A percentile compares a stretch with the other conserved stretches of the same genome.
Conservation (phyloP, 1,140 invertebrate genomes). For the Drosophila saltans region DNA sequence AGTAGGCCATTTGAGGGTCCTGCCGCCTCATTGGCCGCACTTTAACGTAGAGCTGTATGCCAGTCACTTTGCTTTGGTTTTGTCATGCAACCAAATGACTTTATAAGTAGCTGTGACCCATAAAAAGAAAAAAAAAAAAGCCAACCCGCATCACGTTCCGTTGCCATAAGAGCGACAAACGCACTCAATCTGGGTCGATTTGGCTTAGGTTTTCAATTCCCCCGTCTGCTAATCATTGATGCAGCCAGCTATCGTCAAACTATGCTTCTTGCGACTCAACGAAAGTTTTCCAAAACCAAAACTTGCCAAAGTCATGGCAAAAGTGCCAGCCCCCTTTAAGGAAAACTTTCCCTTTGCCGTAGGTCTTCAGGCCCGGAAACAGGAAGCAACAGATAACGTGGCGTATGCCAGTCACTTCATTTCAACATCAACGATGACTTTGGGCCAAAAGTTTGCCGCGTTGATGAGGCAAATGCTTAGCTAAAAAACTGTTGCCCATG, state of each 20-base stretch:
- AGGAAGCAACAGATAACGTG: constrained; percentile 59
- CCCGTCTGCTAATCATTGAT: constrained; percentile 67
- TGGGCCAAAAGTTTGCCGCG: constrained; percentile 40
- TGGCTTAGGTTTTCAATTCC: constrained; percentile 44
- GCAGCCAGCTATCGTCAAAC: constrained; percentile 33
- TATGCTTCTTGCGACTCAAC: not conserved
- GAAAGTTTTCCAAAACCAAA: constrained; percentile 64
- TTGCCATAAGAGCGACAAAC: constrained; percentile 10
- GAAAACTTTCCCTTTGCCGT: constrained; percentile 41
- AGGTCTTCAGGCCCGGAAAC: constrained; percentile 5
- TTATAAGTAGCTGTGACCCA: constrained; percentile 72
- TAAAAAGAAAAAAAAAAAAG: constrained; percentile 27
- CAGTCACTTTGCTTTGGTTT: constrained; percentile 42
- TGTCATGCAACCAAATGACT: constrained; percentile 59
- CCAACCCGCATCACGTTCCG: constrained; percentile 27
- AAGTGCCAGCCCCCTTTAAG: not conserved
- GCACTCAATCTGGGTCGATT: constrained; percentile 23
- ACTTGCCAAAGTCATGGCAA: constrained; percentile 54
- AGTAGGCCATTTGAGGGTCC: constrained; percentile 49
- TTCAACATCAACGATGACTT: constrained; percentile 19
- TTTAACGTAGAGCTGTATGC: not conserved
- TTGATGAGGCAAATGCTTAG: constrained; percentile 24
- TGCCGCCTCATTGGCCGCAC: constrained; percentile 12
- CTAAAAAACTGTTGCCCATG: constrained; percentile 16
- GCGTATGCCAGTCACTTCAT: constrained; percentile 46